phyloP scores from a whole-genome alignment of 2,888 invertebrate species.

The Ligdia adustata region DNA sequence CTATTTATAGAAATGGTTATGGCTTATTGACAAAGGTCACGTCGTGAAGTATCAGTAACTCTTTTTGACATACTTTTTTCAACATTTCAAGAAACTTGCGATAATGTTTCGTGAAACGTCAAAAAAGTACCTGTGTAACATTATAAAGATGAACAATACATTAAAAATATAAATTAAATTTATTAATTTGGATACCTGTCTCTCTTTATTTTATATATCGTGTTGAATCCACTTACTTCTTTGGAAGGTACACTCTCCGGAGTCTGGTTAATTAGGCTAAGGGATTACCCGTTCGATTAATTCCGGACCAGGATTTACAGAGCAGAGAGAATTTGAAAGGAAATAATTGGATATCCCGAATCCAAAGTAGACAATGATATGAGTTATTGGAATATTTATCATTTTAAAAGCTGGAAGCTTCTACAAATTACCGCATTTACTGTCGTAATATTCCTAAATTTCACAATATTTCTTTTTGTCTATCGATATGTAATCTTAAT shows the following conservation, averaged over 20 bases:
- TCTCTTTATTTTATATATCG: not conserved
- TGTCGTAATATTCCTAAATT: too few species aligned
- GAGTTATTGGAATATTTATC: slow-evolving; percentile 43
- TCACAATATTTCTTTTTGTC: too few species aligned
- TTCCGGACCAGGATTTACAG: slow-evolving; percentile 43
- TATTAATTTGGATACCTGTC: not conserved
- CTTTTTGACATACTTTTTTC: too few species aligned
- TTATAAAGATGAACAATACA: not conserved
- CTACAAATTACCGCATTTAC: too few species aligned
- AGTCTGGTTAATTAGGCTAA: slow-evolving; percentile 43
- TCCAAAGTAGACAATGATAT: slow-evolving; percentile 34
- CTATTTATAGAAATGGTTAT: too few species aligned
- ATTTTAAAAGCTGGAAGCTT: not conserved
- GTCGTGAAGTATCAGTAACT: too few species aligned
- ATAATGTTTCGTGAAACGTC: too few species aligned
- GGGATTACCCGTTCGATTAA: slow-evolving; percentile 42
- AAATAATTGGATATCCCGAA: slow-evolving; percentile 47
- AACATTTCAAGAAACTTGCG: too few species aligned
- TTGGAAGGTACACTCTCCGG: slow-evolving; percentile 12
- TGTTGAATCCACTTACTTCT: not conserved
- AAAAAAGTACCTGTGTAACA: too few species aligned
- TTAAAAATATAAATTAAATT: not conserved
- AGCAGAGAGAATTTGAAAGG: slow-evolving; percentile 34
- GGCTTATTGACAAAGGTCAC: too few species aligned
- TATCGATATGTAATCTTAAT: too few species aligned